Percentiles rank a stretch among this genome's conserved stretches.
Conservation (phyloP, 1,140 invertebrate species). For the Drosophila repletoides region DNA sequence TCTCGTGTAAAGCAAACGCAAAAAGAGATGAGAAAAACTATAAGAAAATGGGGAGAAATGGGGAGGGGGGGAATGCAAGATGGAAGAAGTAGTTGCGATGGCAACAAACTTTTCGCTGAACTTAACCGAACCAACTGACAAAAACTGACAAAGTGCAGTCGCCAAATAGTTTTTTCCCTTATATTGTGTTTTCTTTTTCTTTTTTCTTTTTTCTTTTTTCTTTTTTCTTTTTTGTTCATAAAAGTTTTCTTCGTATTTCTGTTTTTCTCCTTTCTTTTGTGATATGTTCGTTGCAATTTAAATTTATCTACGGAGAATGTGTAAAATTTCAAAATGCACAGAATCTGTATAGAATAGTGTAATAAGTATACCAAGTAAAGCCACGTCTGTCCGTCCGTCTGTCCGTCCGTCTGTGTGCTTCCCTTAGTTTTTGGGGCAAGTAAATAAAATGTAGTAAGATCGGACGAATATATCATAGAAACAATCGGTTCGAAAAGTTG, state of each 20-base stretch:
- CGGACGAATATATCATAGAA: too few relatives aligned
- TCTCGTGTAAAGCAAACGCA: conserved; percentile 22
- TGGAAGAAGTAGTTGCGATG: not conserved
- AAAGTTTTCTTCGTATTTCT: conserved; percentile 16
- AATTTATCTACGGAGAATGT: conserved; percentile 13
- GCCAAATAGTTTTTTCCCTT: conserved; percentile 22
- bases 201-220: not conserved
- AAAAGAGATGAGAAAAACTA: conserved; percentile 12
- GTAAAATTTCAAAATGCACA: conserved; percentile 35
- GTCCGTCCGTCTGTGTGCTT: too few relatives aligned
- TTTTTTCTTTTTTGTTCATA: not conserved
- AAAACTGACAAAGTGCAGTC: conserved; percentile 73
- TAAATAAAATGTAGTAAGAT: too few relatives aligned
- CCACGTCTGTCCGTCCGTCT: too few relatives aligned
- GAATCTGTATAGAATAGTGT: not conserved
- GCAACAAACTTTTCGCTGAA: conserved; percentile 49
- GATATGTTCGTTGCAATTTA: conserved; percentile 33
- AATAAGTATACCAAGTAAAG: too few relatives aligned
- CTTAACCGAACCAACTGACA: conserved; percentile 56
- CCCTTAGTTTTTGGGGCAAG: too few relatives aligned
- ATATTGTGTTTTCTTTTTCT: not conserved
- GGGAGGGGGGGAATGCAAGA: not conserved
- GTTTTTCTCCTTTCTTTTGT: conserved; percentile 6
- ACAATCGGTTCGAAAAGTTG: too few relatives aligned
- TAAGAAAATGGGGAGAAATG: conserved; percentile 8